A percentile compares a stretch with the other conserved stretches of the same genome.
Evolutionary conservation across 2,113 vertebrate species (phyloP).

Genomic region (Etia nguti): DNA sequence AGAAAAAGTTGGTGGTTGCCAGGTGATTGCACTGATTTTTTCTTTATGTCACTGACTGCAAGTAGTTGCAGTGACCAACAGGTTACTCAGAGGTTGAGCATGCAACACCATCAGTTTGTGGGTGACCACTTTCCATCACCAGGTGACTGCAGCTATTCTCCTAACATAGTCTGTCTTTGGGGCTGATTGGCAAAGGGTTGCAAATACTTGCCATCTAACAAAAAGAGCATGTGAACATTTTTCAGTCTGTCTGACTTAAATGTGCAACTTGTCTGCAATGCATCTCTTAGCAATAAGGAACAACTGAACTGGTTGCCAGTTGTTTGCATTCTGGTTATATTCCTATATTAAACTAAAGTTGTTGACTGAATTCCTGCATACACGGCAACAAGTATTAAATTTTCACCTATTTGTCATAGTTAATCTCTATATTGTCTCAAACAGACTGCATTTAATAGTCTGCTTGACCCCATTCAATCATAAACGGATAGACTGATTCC

Average conservation of each 20-base stretch:
- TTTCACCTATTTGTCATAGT: neutral
- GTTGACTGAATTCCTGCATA: fast-evolving
- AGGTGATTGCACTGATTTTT: neutral
- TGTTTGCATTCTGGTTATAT: neutral
- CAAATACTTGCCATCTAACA: neutral
- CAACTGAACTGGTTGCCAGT: neutral
- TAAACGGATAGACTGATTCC: neutral
- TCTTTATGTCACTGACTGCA: neutral
- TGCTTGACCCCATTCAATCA: neutral
- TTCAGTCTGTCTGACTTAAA: neutral
- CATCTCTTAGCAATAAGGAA: neutral
- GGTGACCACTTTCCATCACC: neutral
- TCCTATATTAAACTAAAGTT: neutral
- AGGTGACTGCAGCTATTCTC: neutral
- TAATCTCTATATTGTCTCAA: neutral
- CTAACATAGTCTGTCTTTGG: neutral
- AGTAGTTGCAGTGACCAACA: neutral
- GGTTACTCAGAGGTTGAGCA: neutral
- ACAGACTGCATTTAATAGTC: neutral
- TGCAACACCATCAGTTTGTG: neutral
- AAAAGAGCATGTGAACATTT: neutral
- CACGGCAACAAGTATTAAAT: neutral
- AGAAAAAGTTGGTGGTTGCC: neutral
- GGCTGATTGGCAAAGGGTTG: neutral
- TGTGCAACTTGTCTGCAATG: neutral